These are phyloP conservation scores for Loris lydekkerianus DNA, from an alignment of 2,797 vertebrate species.

Conservation along the genomic window DNA sequence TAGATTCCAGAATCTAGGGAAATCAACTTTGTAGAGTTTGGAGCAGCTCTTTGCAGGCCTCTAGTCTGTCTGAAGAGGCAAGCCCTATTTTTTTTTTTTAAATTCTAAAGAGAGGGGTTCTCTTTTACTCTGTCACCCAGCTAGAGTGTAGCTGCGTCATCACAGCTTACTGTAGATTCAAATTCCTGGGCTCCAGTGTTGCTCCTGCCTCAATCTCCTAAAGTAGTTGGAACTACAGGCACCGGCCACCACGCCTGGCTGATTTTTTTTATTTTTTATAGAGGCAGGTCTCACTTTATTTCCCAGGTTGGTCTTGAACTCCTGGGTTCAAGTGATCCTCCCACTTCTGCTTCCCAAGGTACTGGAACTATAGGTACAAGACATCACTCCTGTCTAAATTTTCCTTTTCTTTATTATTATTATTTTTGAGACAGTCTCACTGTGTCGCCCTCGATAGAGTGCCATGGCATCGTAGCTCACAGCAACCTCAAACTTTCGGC, in stretches of 20 bases:
- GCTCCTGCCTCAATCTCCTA: neutral
- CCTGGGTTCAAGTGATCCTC: neutral
- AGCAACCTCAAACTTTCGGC: too few species aligned
- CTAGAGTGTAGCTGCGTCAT: neutral
- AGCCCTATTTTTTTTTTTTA: neutral
- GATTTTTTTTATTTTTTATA: neutral
- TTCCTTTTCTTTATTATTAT: neutral
- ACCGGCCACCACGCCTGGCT: neutral
- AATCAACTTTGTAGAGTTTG: neutral
- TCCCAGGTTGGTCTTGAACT: neutral
- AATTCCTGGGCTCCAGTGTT: neutral
- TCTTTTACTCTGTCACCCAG: neutral
- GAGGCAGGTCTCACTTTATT: neutral
- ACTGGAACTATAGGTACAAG: neutral
- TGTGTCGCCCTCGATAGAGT: too few species aligned
- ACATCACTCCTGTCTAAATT: neutral
- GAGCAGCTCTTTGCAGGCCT: neutral
- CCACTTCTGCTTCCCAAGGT: neutral
- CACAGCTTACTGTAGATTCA: neutral
- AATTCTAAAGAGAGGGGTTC: too few species aligned
- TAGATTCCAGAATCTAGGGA: neutral
- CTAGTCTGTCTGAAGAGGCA: neutral
- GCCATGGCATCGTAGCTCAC: too few species aligned
- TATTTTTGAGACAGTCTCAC: too few species aligned
- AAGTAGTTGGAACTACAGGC: neutral